Evolutionary conservation across 2,888 invertebrate species (phyloP).

Genomic region (Agrotis segetum): DNA sequence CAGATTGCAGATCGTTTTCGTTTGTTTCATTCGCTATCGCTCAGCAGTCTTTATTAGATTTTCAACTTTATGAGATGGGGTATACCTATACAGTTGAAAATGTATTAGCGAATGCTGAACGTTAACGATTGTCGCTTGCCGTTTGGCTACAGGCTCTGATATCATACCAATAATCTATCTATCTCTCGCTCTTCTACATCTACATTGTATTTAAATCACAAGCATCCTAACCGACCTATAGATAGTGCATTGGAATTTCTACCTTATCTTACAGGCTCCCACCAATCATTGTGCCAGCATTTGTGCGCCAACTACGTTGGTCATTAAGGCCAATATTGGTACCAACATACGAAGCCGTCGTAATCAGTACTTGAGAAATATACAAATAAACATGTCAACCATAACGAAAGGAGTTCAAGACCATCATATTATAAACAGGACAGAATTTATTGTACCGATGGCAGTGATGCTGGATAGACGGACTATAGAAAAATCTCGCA

Average conservation of each 20-base stretch:
- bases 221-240: conserved; percentile 23
- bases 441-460: conserved; percentile 44
- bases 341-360: conserved; percentile 37
- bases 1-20: too few relatives aligned
- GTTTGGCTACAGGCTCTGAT: too few relatives aligned
- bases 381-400: conserved; percentile 32
- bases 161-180: conserved; percentile 42
- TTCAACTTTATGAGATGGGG: too few relatives aligned
- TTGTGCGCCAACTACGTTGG: conserved; percentile 47
- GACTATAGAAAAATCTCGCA: conserved; percentile 9
- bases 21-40: too few relatives aligned
- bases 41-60: too few relatives aligned
- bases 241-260: conserved; percentile 34
- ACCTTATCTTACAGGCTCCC: conserved; percentile 19
- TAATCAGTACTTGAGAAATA: conserved; percentile 27
- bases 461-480: conserved; percentile 58
- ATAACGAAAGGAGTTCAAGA: conserved; percentile 73
- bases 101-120: too few relatives aligned
- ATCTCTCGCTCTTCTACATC: conserved; percentile 18
- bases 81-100: too few relatives aligned
- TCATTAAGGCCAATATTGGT: conserved; percentile 34
- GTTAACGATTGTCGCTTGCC: too few relatives aligned
- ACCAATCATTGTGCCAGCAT: conserved; percentile 44
- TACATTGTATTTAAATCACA: conserved; percentile 38
- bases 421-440: conserved; percentile 55